phyloP scores from a whole-genome alignment of 2,888 invertebrate species.

The Drosophila mulleri region DNA sequence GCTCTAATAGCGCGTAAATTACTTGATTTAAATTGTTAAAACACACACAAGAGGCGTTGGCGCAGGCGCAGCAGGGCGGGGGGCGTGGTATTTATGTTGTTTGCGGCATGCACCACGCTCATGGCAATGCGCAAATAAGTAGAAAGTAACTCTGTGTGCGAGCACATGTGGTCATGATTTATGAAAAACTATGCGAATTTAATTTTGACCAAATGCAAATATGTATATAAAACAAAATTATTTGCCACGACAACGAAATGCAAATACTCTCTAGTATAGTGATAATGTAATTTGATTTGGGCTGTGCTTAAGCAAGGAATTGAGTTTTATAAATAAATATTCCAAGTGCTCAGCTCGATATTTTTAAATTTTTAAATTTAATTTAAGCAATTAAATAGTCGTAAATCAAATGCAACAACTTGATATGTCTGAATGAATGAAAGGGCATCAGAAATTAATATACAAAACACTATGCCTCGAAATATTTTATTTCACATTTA shows the following conservation, averaged over 20 bases:
- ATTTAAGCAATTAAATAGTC: too few relatives aligned
- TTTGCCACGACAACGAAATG: neutral
- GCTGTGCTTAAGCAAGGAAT: too few relatives aligned
- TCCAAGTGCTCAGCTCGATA: too few relatives aligned
- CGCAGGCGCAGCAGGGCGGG: neutral
- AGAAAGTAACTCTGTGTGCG: conserved; percentile 33
- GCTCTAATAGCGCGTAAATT: conserved; percentile 72
- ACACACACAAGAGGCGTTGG: neutral
- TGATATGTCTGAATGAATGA: too few relatives aligned
- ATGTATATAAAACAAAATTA: neutral
- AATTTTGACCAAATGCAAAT: conserved; percentile 57
- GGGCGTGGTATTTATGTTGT: neutral
- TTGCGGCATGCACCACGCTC: conserved; percentile 19
- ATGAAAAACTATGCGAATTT: conserved; percentile 68
- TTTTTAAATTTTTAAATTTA: too few relatives aligned
- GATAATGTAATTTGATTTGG: neutral
- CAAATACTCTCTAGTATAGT: conserved; percentile 10
- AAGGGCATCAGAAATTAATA: too few relatives aligned
- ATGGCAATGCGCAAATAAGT: conserved; percentile 39
- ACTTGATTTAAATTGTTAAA: conserved; percentile 64
- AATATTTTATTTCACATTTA: too few relatives aligned
- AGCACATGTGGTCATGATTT: conserved; percentile 65
- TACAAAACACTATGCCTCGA: too few relatives aligned
- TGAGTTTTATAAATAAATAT: neutral
- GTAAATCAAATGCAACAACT: neutral